Base-by-base conservation (phyloP, 2,113 vertebrate genomes). In the Paramormyrops kingsleyae region DNA sequence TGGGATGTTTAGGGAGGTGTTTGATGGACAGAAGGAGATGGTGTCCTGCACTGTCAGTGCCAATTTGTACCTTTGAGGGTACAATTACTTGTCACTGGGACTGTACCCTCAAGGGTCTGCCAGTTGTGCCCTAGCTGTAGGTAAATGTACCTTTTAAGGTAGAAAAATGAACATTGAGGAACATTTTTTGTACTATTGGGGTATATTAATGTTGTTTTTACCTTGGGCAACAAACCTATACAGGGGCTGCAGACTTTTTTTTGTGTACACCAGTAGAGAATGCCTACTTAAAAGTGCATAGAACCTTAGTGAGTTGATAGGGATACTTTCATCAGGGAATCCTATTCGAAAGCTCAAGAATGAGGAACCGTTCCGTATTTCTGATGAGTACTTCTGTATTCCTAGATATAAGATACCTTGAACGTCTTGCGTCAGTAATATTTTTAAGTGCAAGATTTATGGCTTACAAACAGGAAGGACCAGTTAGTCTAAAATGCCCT, bases 341-440 rank as follows among this genome's bases (percentile, higher is more conserved):
- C 19, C 83, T 47, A 49, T n/a, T 50, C 4, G 47, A 86, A 86
- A 87, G n/a, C 85, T 10, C 31, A 39, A 42, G 9, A 52, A 88
- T 50, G 44, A 39, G 66, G 88, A 88, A 83, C n/a, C 42, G 47
- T 52, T 50, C 46, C 17, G 13, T 52, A 35, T 52, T 80, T 89
- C 66, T 49, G 46, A 19, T 24, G 62, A 50, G 27, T 17, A 80
- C 88, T 89, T 89, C 88, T 52, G 46, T 80, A 50, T 89, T 89
- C 88, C 46, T 35, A 21, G 12, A 31, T 21, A 12, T 35, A 7
- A 44, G 53, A 66, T 44, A 39, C 19, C 27, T 83, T 44, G 15
- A 44, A 44, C 3, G 9, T 80, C 74, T 84, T 47, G 19, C 4
- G 9, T 47, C 9, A 47, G 17, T 46, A 47, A 31, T 86, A 49